Base-by-base conservation (phyloP, 2,797 vertebrate species). In the Columba guinea region DNA sequence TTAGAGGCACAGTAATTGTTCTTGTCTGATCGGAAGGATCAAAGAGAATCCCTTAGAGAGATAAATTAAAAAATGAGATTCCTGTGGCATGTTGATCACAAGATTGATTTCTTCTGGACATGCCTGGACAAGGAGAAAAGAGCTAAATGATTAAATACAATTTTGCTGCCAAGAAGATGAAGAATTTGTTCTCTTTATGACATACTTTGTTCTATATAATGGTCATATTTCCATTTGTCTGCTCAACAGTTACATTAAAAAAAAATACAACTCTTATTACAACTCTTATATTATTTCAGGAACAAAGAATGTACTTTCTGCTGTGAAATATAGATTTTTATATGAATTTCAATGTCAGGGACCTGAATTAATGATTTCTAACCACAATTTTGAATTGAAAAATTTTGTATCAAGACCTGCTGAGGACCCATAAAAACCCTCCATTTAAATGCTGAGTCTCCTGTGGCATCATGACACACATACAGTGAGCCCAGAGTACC, bases 1-100 rank as follows among this genome's bases (percentile, higher is more conserved):
- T 95, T 39, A 84, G 71, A 89, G 60, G 62, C 89, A 94, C 64
- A 80, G 48, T 80, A 93, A 95, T 93, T 89, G 84, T 60, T 97
- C 81, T 93, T 93, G 64, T 93, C 86, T 92, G 84, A 94, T 95
- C 86, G 80, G 77, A 85, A 74, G 19, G 44, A 92, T 92, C 74
- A 90, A 90, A 92, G 49, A 70, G 6, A 91, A 91, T 80, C 65
- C 68, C 58, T 93, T 19, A 55, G 60, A 79, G 70, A 64, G 34
- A 46, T 34, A 83, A 92, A 93, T 80, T 80, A 5, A 77, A 95
- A 93, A 80, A 93, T 64, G 3, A 87, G 46, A 91, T 71, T 74
- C 62, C 70, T 73, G 63, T 84, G 39, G n/a, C 65, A 92, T 71
- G 76, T 71, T 87, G 84, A 92, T 93, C 32, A 14, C 84, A 90